Percentiles rank a stretch among this genome's conserved stretches.
Evolutionary conservation across 1,140 invertebrate species (phyloP).

Genomic region (Phortica variegata): DNA sequence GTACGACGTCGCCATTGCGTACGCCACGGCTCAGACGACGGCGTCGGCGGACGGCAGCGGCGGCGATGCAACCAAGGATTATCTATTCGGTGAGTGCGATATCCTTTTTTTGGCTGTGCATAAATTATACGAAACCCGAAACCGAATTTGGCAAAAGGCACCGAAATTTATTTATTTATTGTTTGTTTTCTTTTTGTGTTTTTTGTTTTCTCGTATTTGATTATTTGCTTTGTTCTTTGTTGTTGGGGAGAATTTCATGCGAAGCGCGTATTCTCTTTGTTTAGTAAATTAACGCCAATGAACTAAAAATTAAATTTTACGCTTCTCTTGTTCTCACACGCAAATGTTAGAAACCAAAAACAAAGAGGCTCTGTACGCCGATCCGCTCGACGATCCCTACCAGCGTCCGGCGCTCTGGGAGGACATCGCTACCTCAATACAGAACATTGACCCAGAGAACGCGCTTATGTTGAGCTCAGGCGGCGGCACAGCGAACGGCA

Average conservation of each 20-base stretch:
- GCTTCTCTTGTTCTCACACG: too few relatives aligned
- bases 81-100: conserved; percentile 54
- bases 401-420: conserved; percentile 82
- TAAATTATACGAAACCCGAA: too few relatives aligned
- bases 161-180: too few relatives aligned
- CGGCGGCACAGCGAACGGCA: conserved; percentile 1
- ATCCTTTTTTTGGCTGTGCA: too few relatives aligned
- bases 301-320: too few relatives aligned
- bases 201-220: too few relatives aligned
- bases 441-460: conserved; percentile 84
- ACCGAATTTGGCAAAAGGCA: too few relatives aligned
- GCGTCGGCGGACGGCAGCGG: conserved; percentile 7
- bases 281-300: too few relatives aligned
- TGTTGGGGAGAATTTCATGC: too few relatives aligned
- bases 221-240: too few relatives aligned
- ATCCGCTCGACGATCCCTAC: conserved; percentile 75
- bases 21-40: conserved; percentile 10
- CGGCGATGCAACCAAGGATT: conserved; percentile 35
- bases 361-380: conserved; percentile 58
- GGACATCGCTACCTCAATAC: conserved; percentile 84
- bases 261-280: too few relatives aligned
- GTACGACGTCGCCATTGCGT: conserved; percentile 44
- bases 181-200: neutral
- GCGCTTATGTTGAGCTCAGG: conserved; percentile 75
- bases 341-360: conserved; percentile 57